Conservation (phyloP, 1,140 invertebrate genomes). For the Sarcophaga bullata region DNA sequence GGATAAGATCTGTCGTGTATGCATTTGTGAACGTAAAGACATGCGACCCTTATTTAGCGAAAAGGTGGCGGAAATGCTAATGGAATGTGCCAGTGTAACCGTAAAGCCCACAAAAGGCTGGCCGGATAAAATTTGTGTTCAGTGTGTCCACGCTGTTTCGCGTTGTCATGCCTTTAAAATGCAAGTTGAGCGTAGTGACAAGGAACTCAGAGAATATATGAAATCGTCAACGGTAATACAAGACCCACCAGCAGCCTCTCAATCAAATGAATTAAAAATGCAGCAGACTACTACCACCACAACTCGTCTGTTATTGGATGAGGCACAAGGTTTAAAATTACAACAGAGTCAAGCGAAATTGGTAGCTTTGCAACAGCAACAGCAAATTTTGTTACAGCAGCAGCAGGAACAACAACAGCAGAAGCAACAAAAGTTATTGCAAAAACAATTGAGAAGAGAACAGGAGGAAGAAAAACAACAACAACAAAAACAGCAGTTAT, state of each 20-base stretch:
- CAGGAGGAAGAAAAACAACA: conserved; percentile 10
- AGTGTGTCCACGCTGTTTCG: conserved; percentile 71
- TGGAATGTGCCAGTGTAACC: conserved; percentile 70
- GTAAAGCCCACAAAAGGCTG: conserved; percentile 69
- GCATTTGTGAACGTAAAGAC: conserved; percentile 71
- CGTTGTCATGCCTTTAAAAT: conserved; percentile 71
- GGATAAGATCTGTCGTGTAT: conserved; percentile 72
- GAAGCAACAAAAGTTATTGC: conserved; percentile 45
- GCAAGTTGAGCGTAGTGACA: conserved; percentile 69
- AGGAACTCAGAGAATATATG: conserved; percentile 66
- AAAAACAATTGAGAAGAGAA: conserved; percentile 34
- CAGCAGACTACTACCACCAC: conserved; percentile 35
- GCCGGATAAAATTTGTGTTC: conserved; percentile 70
- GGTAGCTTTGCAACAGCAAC: conserved; percentile 46
- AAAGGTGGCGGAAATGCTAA: conserved; percentile 71
- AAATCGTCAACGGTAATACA: conserved; percentile 56
- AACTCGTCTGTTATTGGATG: conserved; percentile 43
- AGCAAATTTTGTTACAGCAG: conserved; percentile 41
- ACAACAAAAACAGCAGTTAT: conserved; percentile 47
- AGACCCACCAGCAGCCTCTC: conserved; percentile 40
- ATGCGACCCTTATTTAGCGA: conserved; percentile 72
- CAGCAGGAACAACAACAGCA: conserved; percentile 46
- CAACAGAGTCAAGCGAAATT: conserved; percentile 51
- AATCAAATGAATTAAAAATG: conserved; percentile 11
- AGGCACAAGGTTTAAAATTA: conserved; percentile 47